A percentile compares a stretch with the other conserved stretches of the same genome.
Conservation (phyloP, 2,888 invertebrate genomes). For the Laspeyria flexula region DNA sequence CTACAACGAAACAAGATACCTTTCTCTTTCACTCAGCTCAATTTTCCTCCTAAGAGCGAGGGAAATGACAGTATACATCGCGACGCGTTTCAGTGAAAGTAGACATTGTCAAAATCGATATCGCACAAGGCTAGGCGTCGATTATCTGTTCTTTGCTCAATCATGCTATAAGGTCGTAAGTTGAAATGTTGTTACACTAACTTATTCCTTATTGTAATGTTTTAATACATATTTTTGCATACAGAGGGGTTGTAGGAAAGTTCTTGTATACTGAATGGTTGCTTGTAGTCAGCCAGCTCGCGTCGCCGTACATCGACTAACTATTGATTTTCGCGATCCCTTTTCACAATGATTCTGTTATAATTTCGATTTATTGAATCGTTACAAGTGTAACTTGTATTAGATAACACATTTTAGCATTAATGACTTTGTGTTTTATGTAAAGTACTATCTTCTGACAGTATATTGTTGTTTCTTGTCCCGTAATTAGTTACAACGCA, state of each 20-base stretch:
- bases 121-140: conserved; percentile 86
- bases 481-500: too few species aligned
- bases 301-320: conserved; percentile 67
- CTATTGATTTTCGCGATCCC: conserved; percentile 78
- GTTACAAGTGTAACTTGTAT: conserved; percentile 8
- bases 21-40: conserved; percentile 50
- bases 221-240: conserved; percentile 28
- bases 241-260: conserved; percentile 13
- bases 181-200: background rate
- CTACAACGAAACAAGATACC: conserved; percentile 22
- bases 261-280: conserved; percentile 21
- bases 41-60: conserved; percentile 36
- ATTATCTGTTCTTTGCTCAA: conserved; percentile 72
- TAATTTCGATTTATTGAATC: conserved; percentile 76
- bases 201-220: background rate
- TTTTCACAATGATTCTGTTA: conserved; percentile 40
- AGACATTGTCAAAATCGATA: conserved; percentile 83
- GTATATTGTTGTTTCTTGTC: too few species aligned
- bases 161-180: conserved; percentile 43
- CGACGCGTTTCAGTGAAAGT: conserved; percentile 59
- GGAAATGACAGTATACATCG: conserved; percentile 47
- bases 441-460: too few species aligned
- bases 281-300: conserved; percentile 49
- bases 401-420: too few species aligned
- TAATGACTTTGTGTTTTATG: too few species aligned